These are phyloP conservation scores for Dasyurus viverrinus DNA, from an alignment of 2,113 vertebrate species.

Conservation along the genomic window DNA sequence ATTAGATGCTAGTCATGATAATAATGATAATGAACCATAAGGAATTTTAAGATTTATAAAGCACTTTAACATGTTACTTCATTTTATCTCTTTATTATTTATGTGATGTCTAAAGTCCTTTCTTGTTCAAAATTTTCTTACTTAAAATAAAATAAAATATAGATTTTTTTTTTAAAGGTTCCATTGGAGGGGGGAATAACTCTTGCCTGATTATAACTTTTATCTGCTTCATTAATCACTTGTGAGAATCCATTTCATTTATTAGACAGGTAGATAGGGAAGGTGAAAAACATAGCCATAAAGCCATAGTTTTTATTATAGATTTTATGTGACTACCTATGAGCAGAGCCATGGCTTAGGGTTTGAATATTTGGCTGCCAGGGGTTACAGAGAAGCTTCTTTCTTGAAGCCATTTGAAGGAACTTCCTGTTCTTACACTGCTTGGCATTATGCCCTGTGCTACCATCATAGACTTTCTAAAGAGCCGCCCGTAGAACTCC, in stretches of 20 bases:
- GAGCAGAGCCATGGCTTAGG: not conserved
- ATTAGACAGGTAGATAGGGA: not conserved
- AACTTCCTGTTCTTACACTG: not conserved
- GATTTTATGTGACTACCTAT: not conserved
- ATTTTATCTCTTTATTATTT: not conserved
- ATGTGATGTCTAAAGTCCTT: not conserved
- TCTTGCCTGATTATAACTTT: conserved; percentile 41
- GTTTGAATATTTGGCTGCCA: conserved; percentile 1
- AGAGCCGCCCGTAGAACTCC: not conserved
- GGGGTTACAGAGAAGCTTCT: conserved; percentile 6
- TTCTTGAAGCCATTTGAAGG: conserved; percentile 34
- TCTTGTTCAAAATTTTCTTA: not conserved
- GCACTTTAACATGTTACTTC: not conserved
- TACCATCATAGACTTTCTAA: not conserved
- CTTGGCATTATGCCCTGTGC: not conserved
- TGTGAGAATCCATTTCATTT: conserved; percentile 33
- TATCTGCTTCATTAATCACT: not conserved
- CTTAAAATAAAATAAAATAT: conserved; percentile 40
- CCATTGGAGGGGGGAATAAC: not conserved
- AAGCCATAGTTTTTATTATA: not conserved
- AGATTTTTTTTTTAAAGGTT: conserved; percentile 30
- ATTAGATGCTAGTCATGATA: not conserved
- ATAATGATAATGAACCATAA: not conserved
- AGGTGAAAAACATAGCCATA: conserved; percentile 14
- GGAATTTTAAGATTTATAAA: not conserved